Evolutionary conservation across 2,888 invertebrate genomes (phyloP), one percentile per base, ranked within the genome.

Genomic region (Ichneumon xanthorius): DNA sequence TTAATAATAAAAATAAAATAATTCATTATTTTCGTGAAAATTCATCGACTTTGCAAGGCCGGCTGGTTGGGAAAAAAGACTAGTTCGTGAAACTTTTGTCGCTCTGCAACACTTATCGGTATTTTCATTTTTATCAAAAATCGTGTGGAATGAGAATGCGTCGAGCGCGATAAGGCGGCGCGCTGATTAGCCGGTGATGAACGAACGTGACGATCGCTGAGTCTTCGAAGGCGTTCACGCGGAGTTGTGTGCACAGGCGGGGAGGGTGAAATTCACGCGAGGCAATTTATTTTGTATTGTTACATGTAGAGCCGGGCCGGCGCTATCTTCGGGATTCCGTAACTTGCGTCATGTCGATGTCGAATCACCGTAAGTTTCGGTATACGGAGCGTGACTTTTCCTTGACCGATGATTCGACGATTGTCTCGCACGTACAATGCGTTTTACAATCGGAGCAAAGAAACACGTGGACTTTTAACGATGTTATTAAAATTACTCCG

Each of bases 171-270:
- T 79, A 79, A 83, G 61, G 70, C 45, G 67, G 63, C 68, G 63
- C 68, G 53, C 73, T 75, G 83, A 80, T 80, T 84, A 65, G 70
- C 53, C 48, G 63, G 45, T 40, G 26, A 37, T 50, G 11, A 11
- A 9, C 61, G 75, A 83, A 75, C 50, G 53, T 63, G 79, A 70
- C 58, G 14, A 63, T 70, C 22, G 26, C 19, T 2, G 30, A 6
- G 16, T 63, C 14, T 71, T 63, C 22, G 19, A 40, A 22, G 26
- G 55, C 22, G 45, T 58, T 61, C 26, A n/a, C 45, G 26, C 40
- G 37, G 33, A 14, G 22, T 65, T 6, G 40, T n/a, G 16, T 19
- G 63, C 19, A 7, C 19, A 14, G 4, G 19, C 48, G 48, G 11
- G 22, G 0, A 11, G 45, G 14, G 11, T 4, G 45, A 45, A 14